Base-by-base conservation (phyloP, 2,113 vertebrate species). In the Apistogramma diplotaenia region DNA sequence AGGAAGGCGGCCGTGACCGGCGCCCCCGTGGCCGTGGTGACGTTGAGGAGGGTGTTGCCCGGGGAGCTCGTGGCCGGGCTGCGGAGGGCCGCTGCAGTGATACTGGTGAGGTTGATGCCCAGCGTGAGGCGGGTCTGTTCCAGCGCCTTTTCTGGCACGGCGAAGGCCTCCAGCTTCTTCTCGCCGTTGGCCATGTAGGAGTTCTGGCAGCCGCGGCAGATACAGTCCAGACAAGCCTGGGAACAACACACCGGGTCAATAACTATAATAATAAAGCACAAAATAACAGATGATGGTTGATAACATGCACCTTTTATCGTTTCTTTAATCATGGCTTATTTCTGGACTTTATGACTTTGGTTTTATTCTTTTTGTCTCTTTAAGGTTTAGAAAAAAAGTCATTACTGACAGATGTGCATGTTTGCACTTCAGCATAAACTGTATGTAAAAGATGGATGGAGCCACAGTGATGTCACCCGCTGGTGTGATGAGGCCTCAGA, bases 121-220 rank as follows among this genome's bases (percentile, higher is more conserved):
- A 99, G 96, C 87, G 98, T 99, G 85, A 99, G 98, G 81, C 98
- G 93, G 70, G 98, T 99, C 96, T 99, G 98, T 93, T 99, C 98
- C 95, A 99, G 96, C 83, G 98, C 98, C 93, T 99, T 99, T 95
- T 99, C 98, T 23, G 98, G 98, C 91, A 99, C 98, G 4, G 98
- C 98, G 89, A 99, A 99, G 67, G 98, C 98, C 95, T 99, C 98
- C 94, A 99, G 95, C 95, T 99, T 99, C 95, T 99, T 99, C 96
- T 99, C 98, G n/a, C 98, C 98, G 13, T 99, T 99, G 91, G 98
- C 98, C 98, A 99, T 99, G 94, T 99, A 99, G 8, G 98, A 99
- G 96, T 99, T 99, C 97, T 99, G 98, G 95, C 98, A 99, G 94
- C 98, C 98, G 62, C 98, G 97, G 95, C 98, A 99, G 96, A 99